Conservation (phyloP, 1,140 invertebrate species). For the Leptoteleia sp. region DNA sequence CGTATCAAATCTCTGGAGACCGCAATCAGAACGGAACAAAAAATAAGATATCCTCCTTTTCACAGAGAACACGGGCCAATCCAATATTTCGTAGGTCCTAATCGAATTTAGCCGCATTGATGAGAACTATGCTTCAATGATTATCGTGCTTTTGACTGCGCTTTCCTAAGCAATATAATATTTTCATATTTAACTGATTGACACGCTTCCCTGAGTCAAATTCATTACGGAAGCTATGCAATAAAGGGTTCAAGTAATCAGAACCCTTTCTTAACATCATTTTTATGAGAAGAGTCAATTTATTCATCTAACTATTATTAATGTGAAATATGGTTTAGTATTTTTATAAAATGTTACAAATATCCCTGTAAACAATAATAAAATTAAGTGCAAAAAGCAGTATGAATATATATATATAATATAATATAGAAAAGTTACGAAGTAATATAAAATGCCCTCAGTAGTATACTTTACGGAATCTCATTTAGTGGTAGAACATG, state of each 20-base stretch:
- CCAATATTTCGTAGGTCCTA: slow-evolving; percentile 70
- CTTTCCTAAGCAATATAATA: slow-evolving; percentile 41
- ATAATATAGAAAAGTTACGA: too few species aligned
- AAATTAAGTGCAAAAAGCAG: too few species aligned
- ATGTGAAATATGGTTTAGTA: too few species aligned
- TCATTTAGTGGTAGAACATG: too few species aligned
- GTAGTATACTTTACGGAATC: too few species aligned
- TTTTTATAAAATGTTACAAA: too few species aligned
- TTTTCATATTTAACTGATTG: slow-evolving; percentile 56
- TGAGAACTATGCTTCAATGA: slow-evolving; percentile 63
- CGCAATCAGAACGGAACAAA: slow-evolving; percentile 78
- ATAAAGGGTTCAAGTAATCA: slow-evolving; percentile 37
- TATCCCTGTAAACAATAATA: too few species aligned
- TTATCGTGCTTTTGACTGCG: slow-evolving; percentile 56
- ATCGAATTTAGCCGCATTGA: slow-evolving; percentile 70
- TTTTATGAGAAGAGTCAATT: too few species aligned
- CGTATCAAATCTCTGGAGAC: slow-evolving; percentile 73
- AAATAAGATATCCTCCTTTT: slow-evolving; percentile 72
- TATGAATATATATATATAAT: too few species aligned
- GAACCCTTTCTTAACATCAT: too few species aligned
- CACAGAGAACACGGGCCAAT: slow-evolving; percentile 56
- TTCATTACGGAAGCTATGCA: slow-evolving; percentile 25
- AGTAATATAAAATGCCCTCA: too few species aligned
- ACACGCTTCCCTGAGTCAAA: slow-evolving; percentile 36
- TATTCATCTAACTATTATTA: too few species aligned